These are phyloP conservation scores for Cynopterus brachyotis DNA, from an alignment of 2,113 vertebrate genomes.

Conservation along the genomic window DNA sequence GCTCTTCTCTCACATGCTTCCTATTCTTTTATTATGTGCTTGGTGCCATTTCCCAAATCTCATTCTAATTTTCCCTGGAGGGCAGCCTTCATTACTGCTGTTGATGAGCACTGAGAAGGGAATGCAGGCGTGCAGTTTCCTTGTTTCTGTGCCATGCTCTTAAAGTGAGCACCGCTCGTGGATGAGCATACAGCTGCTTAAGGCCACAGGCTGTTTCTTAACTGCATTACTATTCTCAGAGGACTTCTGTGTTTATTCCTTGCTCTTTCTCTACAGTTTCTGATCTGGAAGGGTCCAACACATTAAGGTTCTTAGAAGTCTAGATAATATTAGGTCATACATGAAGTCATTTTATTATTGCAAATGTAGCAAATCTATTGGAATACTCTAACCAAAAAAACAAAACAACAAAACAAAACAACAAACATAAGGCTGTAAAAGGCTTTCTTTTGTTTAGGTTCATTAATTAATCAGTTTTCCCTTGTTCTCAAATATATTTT, in stretches of 20 bases:
- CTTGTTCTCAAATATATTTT: neutral
- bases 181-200: constrained; percentile 60
- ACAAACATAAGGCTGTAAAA: neutral
- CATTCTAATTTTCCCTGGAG: constrained; percentile 72
- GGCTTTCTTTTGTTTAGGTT: constrained; percentile 21
- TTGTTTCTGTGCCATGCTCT: constrained; percentile 13
- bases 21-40: constrained; percentile 67
- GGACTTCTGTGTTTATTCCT: constrained; percentile 68
- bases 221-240: constrained; percentile 62
- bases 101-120: constrained; percentile 45
- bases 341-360: constrained; percentile 38
- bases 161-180: constrained; percentile 33
- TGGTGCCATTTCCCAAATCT: constrained; percentile 69
- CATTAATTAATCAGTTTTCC: neutral
- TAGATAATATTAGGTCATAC: neutral
- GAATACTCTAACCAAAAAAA: neutral
- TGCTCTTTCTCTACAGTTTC: constrained; percentile 39
- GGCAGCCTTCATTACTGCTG: constrained; percentile 61
- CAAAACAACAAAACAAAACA: too few species aligned
- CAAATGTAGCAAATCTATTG: constrained; percentile 23
- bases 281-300: constrained; percentile 14
- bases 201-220: constrained; percentile 68
- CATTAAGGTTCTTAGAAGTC: constrained; percentile 43
- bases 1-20: constrained; percentile 55
- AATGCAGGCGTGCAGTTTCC: neutral